Base-by-base conservation (phyloP, 2,888 invertebrate species). In the Sepioteuthis lessoniana region DNA sequence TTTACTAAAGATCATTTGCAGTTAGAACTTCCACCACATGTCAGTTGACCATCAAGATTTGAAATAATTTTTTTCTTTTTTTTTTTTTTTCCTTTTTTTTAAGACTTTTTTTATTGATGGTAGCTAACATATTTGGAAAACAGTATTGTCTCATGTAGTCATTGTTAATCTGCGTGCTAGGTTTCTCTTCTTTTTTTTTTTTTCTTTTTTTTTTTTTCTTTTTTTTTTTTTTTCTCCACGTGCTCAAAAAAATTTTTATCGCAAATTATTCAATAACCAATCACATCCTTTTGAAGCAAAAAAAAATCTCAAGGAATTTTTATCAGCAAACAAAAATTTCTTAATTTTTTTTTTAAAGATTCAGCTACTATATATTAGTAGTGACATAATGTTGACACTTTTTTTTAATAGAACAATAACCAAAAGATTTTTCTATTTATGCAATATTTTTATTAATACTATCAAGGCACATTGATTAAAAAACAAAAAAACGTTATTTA, bases 251-350 rank as follows among this genome's bases (percentile, higher is more conserved):
- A 19, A 31, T 31, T 8, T 76, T 76, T 16, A n/a, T n/a, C 31
- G n/a, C 76, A 76, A 76, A 76, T 35, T 76, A 76, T 76, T 76
- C 76, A 76, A 76, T 76, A 76, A 76, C 76, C 76, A 76, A 76
- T 76, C 76, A 76, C 76, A 76, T 76, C 76, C n/a, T 76, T 76
- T 76, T n/a, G 76, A 76, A 76, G n/a, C 76, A n/a, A 76, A 76
- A 76, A n/a, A 60, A 76, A 76, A 76, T 76, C 76, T 76, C 76
- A 76, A 76, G 76, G 76, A 76, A 76, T 76, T 76, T 76, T 76
- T 76, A 76, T n/a, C 76, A 76, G 35, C 76, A 76, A 76, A 55
- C 55, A 55, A 55, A 55, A 76, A 76, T 76, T 76, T 76, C 76
- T 76, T 76, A 76, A 76, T n/a, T 76, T 76, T 76, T 55, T 76